Base-by-base conservation (phyloP, 2,797 vertebrate species). In the Sparus aurata region DNA sequence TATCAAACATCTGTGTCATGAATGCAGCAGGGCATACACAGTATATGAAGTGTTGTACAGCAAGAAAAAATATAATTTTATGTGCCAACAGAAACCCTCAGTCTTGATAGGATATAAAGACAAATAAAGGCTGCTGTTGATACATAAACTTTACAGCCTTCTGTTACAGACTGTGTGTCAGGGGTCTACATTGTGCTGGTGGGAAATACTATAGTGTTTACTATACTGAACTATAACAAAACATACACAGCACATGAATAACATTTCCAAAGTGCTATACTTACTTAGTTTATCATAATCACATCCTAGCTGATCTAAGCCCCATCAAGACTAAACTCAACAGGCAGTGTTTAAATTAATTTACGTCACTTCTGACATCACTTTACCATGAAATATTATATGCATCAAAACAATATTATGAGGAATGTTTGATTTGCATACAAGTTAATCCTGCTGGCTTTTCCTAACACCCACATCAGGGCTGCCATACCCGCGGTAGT, bases 41-140 rank as follows among this genome's bases (percentile, higher is more conserved):
- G 34, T 38, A 16, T 63, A 41, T 53, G 6, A 52, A 10, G 1
- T n/a, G 9, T 46, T 50, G 20, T 75, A 45, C 58, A 77, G 18
- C 13, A 16, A 23, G 16, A 60, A 41, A 38, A 75, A 71, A 27
- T 17, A 63, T 25, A n/a, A 71, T 66, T 60, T 61, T 64, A 75
- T 78, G 65, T 61, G 46, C 22, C 74, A 74, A 49, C 17, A n/a
- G 64, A 62, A 73, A 69, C 23, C 54, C 27, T 25, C 13, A 73
- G 61, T 45, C 23, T 53, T 54, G 18, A 75, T 62, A 57, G n/a
- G 25, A 50, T 45, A 52, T 50, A 41, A 68, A 81, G 70, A 75
- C 46, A 69, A 64, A 69, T 57, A 76, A 85, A 75, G 66, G 57
- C 57, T 69, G 23, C 17, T 34, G 47, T 71, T 79, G 30, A 80